Percentiles rank a stretch among this genome's conserved stretches.
These are phyloP conservation scores for Sigmodon hispidus DNA, from an alignment of 2,113 vertebrate species.

Conservation along the genomic window DNA sequence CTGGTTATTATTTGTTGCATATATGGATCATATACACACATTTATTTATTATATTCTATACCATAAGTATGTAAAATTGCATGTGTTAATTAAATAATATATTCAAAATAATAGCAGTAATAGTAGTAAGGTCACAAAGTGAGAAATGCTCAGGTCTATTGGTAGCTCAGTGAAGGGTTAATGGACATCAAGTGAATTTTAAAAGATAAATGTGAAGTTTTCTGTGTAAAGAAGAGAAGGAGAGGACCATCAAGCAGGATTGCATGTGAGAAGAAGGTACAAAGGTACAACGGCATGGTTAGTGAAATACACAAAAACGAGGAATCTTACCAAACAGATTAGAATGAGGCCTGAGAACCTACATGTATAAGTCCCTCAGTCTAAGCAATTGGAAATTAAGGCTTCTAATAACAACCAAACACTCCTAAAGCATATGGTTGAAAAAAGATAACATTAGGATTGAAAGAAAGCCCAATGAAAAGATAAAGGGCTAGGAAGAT, in stretches of 20 bases:
- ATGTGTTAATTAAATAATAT: not conserved
- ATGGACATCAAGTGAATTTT: not conserved
- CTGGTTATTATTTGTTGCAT: not conserved
- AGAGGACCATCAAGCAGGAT: not conserved
- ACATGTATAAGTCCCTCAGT: not conserved
- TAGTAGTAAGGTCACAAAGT: not conserved
- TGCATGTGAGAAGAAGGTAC: not conserved
- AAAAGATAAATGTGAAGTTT: not conserved
- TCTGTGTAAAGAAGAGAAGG: not conserved
- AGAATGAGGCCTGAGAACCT: not conserved
- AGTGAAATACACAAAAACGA: not conserved
- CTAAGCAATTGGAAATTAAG: not conserved
- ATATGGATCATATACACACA: not conserved
- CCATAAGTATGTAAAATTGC: not conserved
- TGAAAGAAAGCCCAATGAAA: conserved; percentile 37
- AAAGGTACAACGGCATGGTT: not conserved
- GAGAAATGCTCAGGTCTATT: not conserved
- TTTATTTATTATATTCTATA: not conserved
- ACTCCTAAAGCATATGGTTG: not conserved
- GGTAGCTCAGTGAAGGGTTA: not conserved
- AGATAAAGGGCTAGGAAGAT: not conserved
- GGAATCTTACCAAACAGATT: not conserved
- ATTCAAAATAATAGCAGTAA: not conserved
- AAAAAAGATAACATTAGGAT: not conserved
- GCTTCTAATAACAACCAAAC: not conserved